These are phyloP conservation scores for Hyperoplus lanceolatus DNA, from an alignment of 2,797 vertebrate species.

Conservation along the genomic window DNA sequence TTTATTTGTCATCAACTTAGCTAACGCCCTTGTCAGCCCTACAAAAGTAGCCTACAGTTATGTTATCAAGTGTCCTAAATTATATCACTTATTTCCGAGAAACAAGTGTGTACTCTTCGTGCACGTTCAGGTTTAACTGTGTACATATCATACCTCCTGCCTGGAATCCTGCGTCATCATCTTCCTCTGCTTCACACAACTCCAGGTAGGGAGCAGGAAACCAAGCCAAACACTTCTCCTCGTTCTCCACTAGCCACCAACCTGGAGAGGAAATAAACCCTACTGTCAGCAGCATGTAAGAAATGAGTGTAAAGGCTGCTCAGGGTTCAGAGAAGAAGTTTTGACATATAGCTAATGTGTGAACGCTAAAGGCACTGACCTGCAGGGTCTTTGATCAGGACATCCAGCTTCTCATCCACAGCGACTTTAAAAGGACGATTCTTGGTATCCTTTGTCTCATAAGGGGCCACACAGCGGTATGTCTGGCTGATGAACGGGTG, in stretches of 20 bases:
- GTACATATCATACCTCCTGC: slow-evolving; percentile 76
- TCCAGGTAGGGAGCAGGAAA: slow-evolving; percentile 94
- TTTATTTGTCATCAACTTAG: neutral
- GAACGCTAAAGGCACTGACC: slow-evolving; percentile 78
- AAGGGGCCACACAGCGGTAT: slow-evolving; percentile 87
- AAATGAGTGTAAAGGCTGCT: neutral
- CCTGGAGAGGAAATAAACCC: slow-evolving; percentile 77
- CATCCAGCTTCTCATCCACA: slow-evolving; percentile 87
- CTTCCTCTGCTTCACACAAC: slow-evolving; percentile 62
- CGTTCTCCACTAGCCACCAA: slow-evolving; percentile 96
- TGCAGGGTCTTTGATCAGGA: slow-evolving; percentile 91
- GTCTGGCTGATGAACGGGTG: slow-evolving; percentile 85
- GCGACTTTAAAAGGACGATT: slow-evolving; percentile 84
- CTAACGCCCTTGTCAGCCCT: neutral
- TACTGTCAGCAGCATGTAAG: neutral
- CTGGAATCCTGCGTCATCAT: slow-evolving; percentile 25
- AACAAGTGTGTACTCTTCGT: too few relatives aligned
- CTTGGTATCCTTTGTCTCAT: slow-evolving; percentile 90
- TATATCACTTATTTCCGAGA: neutral
- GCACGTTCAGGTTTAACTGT: neutral
- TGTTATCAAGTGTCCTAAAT: neutral
- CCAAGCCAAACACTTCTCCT: slow-evolving; percentile 89
- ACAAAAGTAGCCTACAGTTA: neutral
- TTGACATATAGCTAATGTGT: neutral
- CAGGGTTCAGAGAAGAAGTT: neutral